A percentile compares a stretch with the other conserved stretches of the same genome.
These are phyloP conservation scores for Oreocharis arfaki DNA, from an alignment of 2,113 vertebrate genomes.

Conservation along the genomic window DNA sequence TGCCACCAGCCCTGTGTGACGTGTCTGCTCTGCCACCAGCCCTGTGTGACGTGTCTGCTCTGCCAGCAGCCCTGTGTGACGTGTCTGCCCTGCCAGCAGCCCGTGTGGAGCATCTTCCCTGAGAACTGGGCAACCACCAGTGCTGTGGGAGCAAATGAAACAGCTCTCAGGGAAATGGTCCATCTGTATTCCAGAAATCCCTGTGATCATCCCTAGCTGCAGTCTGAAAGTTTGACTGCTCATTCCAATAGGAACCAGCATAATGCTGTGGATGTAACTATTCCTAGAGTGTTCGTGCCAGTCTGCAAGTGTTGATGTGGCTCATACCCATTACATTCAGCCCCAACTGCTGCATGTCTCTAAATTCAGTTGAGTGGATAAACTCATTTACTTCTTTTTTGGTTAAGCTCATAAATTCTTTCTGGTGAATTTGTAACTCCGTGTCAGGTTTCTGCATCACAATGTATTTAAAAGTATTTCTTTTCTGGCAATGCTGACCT, in stretches of 20 bases:
- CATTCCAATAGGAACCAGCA: neutral
- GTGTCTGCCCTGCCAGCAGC: rapidly evolving
- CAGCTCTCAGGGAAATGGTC: neutral
- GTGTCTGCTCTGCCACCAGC: neutral
- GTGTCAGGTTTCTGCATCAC: neutral
- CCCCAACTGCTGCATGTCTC: neutral
- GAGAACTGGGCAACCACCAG: rapidly evolving
- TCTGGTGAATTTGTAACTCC: neutral
- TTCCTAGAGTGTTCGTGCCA: rapidly evolving
- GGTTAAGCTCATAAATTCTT: neutral
- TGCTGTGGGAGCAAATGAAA: neutral
- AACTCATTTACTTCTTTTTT: neutral
- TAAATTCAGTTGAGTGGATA: neutral
- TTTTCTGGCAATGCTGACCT: neutral
- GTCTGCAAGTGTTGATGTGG: neutral
- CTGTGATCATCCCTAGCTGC: neutral
- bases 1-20: neutral
- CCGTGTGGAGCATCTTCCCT: neutral
- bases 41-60: neutral
- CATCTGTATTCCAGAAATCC: neutral
- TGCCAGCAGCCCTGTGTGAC: rapidly evolving
- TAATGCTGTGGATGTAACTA: neutral
- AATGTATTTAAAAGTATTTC: neutral
- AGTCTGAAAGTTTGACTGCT: neutral
- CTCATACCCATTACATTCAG: rapidly evolving